These are phyloP conservation scores for Thalpophila matura DNA, from an alignment of 2,888 invertebrate genomes.

Conservation along the genomic window DNA sequence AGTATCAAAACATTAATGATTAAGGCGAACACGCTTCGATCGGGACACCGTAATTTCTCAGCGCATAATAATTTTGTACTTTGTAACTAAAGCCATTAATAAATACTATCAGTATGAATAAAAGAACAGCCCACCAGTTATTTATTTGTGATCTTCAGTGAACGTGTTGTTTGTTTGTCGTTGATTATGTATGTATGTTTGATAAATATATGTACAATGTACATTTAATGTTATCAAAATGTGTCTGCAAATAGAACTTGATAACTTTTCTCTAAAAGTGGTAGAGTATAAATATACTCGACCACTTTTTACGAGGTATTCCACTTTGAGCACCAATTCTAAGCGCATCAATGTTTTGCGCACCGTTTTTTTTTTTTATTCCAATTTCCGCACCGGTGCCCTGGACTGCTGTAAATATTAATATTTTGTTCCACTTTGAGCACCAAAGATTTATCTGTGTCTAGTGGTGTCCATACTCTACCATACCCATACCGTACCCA, in stretches of 20 bases:
- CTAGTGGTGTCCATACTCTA: too few species aligned
- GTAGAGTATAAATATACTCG: too few species aligned
- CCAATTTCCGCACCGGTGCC: too few species aligned
- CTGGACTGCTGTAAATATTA: too few species aligned
- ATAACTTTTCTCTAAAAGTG: too few species aligned
- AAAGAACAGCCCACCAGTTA: slow-evolving; percentile 35
- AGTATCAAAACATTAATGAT: slow-evolving; percentile 63
- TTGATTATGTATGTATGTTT: slow-evolving; percentile 37
- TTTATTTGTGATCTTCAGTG: slow-evolving; percentile 42
- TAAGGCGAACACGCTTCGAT: slow-evolving; percentile 57
- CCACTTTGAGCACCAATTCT: too few species aligned
- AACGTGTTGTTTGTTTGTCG: slow-evolving; percentile 34
- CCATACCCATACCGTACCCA: too few species aligned
- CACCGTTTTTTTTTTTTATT: too few species aligned
- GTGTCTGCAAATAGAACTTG: slow-evolving; percentile 5
- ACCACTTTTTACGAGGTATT: too few species aligned
- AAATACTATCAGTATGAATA: slow-evolving; percentile 44
- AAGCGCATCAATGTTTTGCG: too few species aligned
- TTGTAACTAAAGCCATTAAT: slow-evolving; percentile 44
- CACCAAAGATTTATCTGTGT: too few species aligned
- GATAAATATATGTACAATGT: slow-evolving; percentile 47
- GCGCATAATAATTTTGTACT: slow-evolving; percentile 57
- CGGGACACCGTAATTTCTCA: slow-evolving; percentile 50
- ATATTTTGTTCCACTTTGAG: too few species aligned
- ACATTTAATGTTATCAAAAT: slow-evolving; percentile 26